Base-by-base conservation (phyloP, 1,140 invertebrate species). In the Lordiphosa clarofinis region DNA sequence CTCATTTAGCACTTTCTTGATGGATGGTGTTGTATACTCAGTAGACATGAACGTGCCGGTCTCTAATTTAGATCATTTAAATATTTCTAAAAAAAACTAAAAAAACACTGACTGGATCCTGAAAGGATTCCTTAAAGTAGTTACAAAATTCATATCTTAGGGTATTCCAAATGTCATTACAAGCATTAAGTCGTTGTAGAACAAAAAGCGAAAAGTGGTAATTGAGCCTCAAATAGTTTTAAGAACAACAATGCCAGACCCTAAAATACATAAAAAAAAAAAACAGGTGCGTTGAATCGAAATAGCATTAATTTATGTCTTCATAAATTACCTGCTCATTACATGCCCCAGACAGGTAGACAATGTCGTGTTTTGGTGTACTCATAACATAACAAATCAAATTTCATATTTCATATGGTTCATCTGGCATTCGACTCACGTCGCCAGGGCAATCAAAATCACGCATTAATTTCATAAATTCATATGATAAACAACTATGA, bases 401-500 rank as follows among this genome's bases (percentile, higher is more conserved):
- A 82, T 81, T 82, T 82, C 75, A 81, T 81, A 81, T 82, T 82
- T 82, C 56, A 76, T 68, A 70, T 70, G 24, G 49, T 40, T 37
- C 4, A 72, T 78, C 31, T 46, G 44, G 2, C 9, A 71, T 81
- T 68, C 75, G 53, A n/a, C 46, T 81, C 75, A 81, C 75, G 75
- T 81, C 24, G 15, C 11, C 6, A 37, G 35, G 48, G 53, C 3
- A 60, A 47, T 62, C 59, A 78, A 84, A 56, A 76, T 76, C 76
- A 70, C 64, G 76, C 56, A 69, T 58, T 82, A 84, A 69, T 73
- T 84, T 78, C 76, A 84, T 84, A 82, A 82, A 82, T 82, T 82
- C 72, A 61, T 28, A 28, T 81, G 66, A 54, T 62, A 58, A 70
- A 21, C 52, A 47, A 38, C 72, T 55, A 66, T 52, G 54, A 33